These are phyloP conservation scores for Zophobas morio DNA, from an alignment of 1,140 invertebrate genomes.

Conservation along the genomic window DNA sequence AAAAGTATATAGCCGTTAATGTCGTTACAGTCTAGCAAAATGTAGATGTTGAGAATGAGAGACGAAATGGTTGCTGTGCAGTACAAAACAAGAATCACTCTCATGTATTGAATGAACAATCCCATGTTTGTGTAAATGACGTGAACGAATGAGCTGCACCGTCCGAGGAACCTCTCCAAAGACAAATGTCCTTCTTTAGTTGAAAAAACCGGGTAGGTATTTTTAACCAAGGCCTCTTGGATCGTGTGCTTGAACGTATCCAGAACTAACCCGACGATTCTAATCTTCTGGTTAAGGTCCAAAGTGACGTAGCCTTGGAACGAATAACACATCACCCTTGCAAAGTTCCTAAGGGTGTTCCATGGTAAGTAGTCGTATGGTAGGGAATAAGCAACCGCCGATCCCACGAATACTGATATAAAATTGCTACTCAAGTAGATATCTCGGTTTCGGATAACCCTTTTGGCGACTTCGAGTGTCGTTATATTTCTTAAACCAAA, in stretches of 20 bases:
- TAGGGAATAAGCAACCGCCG: no score
- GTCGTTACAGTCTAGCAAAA: neutral
- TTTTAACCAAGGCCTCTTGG: neutral
- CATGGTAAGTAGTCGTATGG: neutral
- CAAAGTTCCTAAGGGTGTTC: neutral
- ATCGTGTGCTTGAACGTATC: constrained; percentile 1
- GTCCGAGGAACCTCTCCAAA: neutral
- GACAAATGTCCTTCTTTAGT: neutral
- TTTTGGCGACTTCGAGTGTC: no score
- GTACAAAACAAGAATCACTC: neutral
- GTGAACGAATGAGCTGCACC: neutral
- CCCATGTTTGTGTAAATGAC: neutral
- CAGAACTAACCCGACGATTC: neutral
- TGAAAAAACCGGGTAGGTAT: constrained; percentile 1
- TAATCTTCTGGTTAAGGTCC: neutral
- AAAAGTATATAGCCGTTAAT: neutral
- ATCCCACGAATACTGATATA: no score
- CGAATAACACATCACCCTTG: neutral
- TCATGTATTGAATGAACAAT: neutral
- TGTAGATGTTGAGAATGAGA: constrained; percentile 1
- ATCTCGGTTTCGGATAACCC: no score
- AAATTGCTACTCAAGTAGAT: no score
- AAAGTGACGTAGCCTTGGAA: neutral
- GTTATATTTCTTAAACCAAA: no score
- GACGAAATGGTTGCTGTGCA: neutral